These are phyloP conservation scores for Tetheella fluctuosa DNA, from an alignment of 2,888 invertebrate genomes.

Conservation along the genomic window DNA sequence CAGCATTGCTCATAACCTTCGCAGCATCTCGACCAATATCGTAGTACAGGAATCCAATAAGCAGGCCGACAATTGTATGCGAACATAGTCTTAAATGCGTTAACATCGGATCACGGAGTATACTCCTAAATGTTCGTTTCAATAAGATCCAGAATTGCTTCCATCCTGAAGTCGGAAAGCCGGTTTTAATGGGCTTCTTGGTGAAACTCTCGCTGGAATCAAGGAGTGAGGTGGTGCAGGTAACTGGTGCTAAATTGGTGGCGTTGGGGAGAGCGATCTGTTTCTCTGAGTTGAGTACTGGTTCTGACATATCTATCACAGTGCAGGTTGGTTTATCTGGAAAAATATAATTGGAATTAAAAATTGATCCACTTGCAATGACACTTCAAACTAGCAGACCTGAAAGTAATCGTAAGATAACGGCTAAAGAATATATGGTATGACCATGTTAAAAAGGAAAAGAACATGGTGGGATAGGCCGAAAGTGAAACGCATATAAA, in stretches of 20 bases:
- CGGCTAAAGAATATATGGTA: too few relatives aligned
- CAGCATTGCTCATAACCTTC: slow-evolving; percentile 97
- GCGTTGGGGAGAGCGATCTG: slow-evolving; percentile 63
- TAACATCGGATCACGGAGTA: slow-evolving; percentile 93
- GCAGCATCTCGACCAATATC: slow-evolving; percentile 96
- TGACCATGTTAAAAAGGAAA: too few relatives aligned
- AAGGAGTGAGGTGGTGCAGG: slow-evolving; percentile 88
- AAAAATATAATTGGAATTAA: slow-evolving; percentile 38
- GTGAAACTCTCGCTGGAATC: slow-evolving; percentile 90
- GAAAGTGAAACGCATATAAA: too few relatives aligned
- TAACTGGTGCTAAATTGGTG: slow-evolving; percentile 79
- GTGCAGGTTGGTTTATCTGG: slow-evolving; percentile 80
- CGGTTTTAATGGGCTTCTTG: slow-evolving; percentile 86
- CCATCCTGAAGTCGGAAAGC: slow-evolving; percentile 92
- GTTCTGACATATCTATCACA: slow-evolving; percentile 82
- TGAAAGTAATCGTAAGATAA: too few relatives aligned
- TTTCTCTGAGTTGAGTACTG: slow-evolving; percentile 65
- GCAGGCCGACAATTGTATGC: slow-evolving; percentile 94
- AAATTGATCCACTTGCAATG: too few relatives aligned
- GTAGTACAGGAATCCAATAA: slow-evolving; percentile 96
- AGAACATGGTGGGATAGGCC: too few relatives aligned
- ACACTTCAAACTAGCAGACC: too few relatives aligned
- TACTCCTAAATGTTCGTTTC: slow-evolving; percentile 92
- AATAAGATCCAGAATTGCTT: slow-evolving; percentile 95
- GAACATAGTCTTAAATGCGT: slow-evolving; percentile 94